A percentile compares a stretch with the other conserved stretches of the same genome.
Evolutionary conservation across 2,113 vertebrate genomes (phyloP).

Genomic region (Alligator sinensis): DNA sequence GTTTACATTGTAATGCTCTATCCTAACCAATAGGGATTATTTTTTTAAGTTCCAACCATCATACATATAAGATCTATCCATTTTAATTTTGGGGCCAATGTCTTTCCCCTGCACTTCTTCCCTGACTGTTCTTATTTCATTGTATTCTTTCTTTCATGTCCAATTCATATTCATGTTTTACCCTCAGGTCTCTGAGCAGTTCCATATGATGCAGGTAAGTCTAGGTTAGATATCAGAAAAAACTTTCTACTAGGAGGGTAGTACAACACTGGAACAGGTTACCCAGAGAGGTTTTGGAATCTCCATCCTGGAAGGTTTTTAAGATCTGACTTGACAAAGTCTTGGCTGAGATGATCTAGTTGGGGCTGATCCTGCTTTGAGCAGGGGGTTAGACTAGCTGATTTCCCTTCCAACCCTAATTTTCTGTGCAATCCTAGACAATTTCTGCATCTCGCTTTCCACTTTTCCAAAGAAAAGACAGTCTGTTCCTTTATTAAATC

Average conservation of each 20-base stretch:
- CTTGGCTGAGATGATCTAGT: no score
- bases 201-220: background rate
- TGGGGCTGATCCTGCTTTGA: no score
- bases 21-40: conserved; percentile 54
- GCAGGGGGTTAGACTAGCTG: no score
- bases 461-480: conserved; percentile 26
- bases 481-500: background rate
- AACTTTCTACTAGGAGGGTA: no score
- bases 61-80: conserved; percentile 42
- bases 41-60: conserved; percentile 45
- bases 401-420: no score
- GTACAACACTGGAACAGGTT: no score
- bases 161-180: background rate
- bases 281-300: no score
- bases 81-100: conserved; percentile 34
- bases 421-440: background rate
- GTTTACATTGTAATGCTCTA: background rate
- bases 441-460: conserved; percentile 17
- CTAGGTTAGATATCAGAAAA: no score
- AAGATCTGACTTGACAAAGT: no score
- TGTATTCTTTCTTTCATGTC: fast-evolving
- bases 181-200: background rate
- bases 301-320: no score
- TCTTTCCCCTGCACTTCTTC: background rate
- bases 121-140: background rate